phyloP scores from a whole-genome alignment of 2,888 invertebrate genomes.

The Theretra japonica region DNA sequence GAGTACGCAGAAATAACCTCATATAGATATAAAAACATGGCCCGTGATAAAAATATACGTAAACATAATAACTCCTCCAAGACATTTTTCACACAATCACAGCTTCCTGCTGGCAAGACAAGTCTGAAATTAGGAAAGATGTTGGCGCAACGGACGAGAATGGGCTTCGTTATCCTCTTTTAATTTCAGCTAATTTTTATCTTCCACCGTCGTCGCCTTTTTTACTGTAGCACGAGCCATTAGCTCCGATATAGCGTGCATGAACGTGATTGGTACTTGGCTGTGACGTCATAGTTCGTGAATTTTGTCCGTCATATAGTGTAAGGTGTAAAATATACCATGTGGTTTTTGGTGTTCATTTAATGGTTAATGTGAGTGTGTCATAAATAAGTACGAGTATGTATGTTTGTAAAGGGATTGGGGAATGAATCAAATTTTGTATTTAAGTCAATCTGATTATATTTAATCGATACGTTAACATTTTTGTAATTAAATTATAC shows the following conservation, averaged over 20 bases:
- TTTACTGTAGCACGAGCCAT: conserved; percentile 75
- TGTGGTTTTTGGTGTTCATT: too few relatives aligned
- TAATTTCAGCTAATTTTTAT: conserved; percentile 86
- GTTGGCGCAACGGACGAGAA: conserved; percentile 57
- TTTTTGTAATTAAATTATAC: too few relatives aligned
- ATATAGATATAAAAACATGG: too few relatives aligned
- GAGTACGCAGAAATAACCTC: too few relatives aligned
- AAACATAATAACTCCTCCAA: too few relatives aligned
- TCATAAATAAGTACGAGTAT: too few relatives aligned
- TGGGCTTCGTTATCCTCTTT: conserved; percentile 83
- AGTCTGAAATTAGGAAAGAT: conserved; percentile 43
- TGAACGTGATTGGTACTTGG: conserved; percentile 61
- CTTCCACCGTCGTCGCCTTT: conserved; percentile 74
- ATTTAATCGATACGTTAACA: too few relatives aligned
- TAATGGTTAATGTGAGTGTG: too few relatives aligned
- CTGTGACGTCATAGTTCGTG: background rate
- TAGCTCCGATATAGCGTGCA: conserved; percentile 57
- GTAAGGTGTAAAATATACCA: background rate
- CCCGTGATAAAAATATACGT: too few relatives aligned
- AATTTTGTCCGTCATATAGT: background rate
- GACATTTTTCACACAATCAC: conserved; percentile 17
- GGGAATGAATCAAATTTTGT: too few relatives aligned
- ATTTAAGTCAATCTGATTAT: too few relatives aligned
- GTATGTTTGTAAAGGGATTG: too few relatives aligned
- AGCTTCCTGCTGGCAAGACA: conserved; percentile 13